These are phyloP conservation scores for Ornithoptera priamus DNA, from an alignment of 2,888 invertebrate genomes.

Conservation along the genomic window DNA sequence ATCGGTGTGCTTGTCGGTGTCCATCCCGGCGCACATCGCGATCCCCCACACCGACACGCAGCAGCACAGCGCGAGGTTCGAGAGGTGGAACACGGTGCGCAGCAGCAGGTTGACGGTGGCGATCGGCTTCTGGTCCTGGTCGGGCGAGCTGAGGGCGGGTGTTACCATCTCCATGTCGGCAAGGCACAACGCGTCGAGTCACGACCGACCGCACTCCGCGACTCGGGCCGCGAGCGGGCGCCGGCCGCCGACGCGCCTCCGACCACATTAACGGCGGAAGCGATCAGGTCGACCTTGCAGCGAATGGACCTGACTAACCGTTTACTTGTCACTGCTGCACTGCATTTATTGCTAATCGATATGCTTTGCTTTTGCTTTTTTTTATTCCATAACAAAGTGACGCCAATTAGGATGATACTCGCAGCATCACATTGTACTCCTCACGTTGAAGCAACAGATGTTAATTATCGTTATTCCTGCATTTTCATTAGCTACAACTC, in stretches of 20 bases:
- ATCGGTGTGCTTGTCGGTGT: conserved; percentile 35
- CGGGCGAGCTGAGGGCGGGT: neutral
- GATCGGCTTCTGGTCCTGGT: conserved; percentile 5
- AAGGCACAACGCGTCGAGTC: neutral
- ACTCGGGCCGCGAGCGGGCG: neutral
- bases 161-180: neutral
- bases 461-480: too few relatives aligned
- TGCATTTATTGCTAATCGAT: neutral
- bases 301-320: neutral
- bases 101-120: conserved; percentile 31
- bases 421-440: too few relatives aligned
- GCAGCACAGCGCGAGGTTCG: conserved; percentile 30
- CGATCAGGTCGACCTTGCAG: neutral
- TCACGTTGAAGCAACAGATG: too few relatives aligned
- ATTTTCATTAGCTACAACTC: too few relatives aligned
- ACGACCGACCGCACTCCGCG: neutral
- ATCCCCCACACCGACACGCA: conserved; percentile 25
- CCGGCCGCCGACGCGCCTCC: neutral
- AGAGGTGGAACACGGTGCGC: conserved; percentile 33
- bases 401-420: too few relatives aligned
- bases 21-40: conserved; percentile 34
- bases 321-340: too few relatives aligned
- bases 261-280: neutral
- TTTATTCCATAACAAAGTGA: too few relatives aligned
- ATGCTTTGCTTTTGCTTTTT: neutral